Conservation (phyloP, 2,113 vertebrate species). For the Hypanus sabinus region DNA sequence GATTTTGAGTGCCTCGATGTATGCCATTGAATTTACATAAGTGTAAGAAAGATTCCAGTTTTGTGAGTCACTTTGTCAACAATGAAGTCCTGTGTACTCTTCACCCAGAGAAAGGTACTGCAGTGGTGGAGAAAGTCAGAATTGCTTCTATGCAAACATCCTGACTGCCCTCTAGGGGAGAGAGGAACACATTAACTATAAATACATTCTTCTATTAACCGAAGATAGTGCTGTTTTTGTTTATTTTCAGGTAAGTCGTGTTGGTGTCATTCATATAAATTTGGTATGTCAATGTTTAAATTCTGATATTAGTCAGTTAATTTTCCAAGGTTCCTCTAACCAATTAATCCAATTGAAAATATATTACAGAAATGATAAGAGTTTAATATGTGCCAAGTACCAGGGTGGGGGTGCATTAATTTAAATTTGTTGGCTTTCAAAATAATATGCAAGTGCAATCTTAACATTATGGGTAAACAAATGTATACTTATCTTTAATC, state of each 20-base stretch:
- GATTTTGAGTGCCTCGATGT: not conserved
- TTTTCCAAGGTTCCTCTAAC: not conserved
- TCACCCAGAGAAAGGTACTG: not conserved
- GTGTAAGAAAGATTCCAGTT: slow-evolving; percentile 26
- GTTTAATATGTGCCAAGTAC: not conserved
- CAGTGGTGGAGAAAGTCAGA: not conserved
- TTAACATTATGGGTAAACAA: too few relatives aligned
- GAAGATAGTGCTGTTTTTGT: not conserved
- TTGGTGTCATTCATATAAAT: not conserved
- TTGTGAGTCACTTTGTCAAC: slow-evolving; percentile 34
- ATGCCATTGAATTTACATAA: slow-evolving; percentile 8
- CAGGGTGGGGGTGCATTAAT: too few relatives aligned
- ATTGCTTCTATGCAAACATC: slow-evolving; percentile 20
- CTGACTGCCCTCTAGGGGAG: slow-evolving; percentile 36
- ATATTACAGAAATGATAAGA: not conserved
- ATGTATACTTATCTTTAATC: too few relatives aligned
- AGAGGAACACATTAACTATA: not conserved
- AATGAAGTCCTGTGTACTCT: not conserved
- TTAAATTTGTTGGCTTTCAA: too few relatives aligned
- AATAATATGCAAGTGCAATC: too few relatives aligned
- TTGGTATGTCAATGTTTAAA: not conserved
- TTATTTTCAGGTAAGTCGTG: not conserved
- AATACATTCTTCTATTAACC: not conserved
- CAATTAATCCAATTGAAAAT: not conserved
- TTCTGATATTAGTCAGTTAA: not conserved